Evolutionary conservation across 2,888 invertebrate genomes (phyloP), one percentile per base, ranked within the genome.

Genomic region (Orgyia antiqua): DNA sequence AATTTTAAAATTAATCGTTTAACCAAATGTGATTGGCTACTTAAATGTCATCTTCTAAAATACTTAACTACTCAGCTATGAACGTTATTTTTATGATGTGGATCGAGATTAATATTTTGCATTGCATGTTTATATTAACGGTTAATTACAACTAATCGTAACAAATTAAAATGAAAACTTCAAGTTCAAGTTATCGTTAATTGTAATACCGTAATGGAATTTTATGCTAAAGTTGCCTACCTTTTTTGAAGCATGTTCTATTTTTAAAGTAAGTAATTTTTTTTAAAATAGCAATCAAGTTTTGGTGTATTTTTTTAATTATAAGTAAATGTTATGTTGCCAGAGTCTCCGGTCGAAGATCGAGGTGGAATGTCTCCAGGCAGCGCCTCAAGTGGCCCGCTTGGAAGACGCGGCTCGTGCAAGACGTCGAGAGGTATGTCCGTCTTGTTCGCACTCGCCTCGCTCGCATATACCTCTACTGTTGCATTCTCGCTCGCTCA

Each of bases 321-420:
- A 6, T 12, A 10, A 24, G 5, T 4, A n/a, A 3, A 9, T 2
- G 4, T 20, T 9, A n/a, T 20, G 35, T 56, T 68, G 23, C 36
- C 83, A 90, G 92, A 92, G 83, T 92, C 92, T 5, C 92, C 92
- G 2, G 87, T 87, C 28, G 93, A 93, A 51, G 93, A 93, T 55
- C 92, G 92, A 62, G 89, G 93, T 66, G 92, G 91, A 38, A 89
- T 91, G 74, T 93, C 93, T 0, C 93, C 93, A 10, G 89, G 91
- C 64, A 91, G 90, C 51, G 89, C 88, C 53, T 88, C 88, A 41
- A 88, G 89, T 71, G 89, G 88, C 39, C 90, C 92, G 50, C 88
- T 95, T 46, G 94, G 93, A 39, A 89, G 95, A 18, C 90, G 94
- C 58, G 94, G 94, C 76, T 94, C 94, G 24, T 95, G 94, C 88